Evolutionary conservation across 2,113 vertebrate species (phyloP).

Genomic region (Coptodon bakossiorum): DNA sequence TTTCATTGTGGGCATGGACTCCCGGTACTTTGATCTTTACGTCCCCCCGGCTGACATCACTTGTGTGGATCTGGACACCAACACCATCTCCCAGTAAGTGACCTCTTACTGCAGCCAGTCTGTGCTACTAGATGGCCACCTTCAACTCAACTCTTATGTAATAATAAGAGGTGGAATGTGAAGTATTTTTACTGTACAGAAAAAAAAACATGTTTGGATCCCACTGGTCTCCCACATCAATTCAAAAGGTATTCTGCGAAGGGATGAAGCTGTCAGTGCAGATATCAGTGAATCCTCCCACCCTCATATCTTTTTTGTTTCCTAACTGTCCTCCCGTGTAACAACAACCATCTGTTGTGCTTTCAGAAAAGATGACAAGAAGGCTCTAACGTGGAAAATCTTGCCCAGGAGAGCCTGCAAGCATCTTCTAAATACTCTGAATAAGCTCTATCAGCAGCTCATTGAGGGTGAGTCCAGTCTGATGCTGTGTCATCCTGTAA

Average conservation of each 20-base stretch:
- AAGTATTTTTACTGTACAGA: slow-evolving; percentile 6
- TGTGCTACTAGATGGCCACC: background rate
- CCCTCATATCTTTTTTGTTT: slow-evolving; percentile 1
- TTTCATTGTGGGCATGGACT: slow-evolving; percentile 97
- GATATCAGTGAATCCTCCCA: slow-evolving; percentile 15
- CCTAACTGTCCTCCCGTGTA: slow-evolving; percentile 26
- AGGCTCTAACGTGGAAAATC: slow-evolving; percentile 90
- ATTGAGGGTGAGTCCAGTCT: slow-evolving; percentile 81
- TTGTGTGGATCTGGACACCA: slow-evolving; percentile 98
- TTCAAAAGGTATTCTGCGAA: slow-evolving; percentile 2
- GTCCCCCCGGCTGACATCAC: slow-evolving; percentile 94
- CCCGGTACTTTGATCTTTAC: slow-evolving; percentile 96
- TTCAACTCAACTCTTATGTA: background rate
- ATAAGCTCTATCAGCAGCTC: slow-evolving; percentile 87
- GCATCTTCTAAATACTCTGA: slow-evolving; percentile 89
- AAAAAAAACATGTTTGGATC: background rate
- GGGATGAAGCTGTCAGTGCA: slow-evolving; percentile 32
- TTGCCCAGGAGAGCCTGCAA: slow-evolving; percentile 97
- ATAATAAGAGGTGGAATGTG: slow-evolving; percentile 24
- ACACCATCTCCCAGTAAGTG: slow-evolving; percentile 98
- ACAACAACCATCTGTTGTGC: slow-evolving; percentile 50
- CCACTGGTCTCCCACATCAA: background rate
- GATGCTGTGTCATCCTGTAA: slow-evolving; percentile 18
- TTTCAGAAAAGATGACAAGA: slow-evolving; percentile 91
- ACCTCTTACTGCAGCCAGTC: background rate